Percentiles rank a stretch among this genome's conserved stretches.
These are phyloP conservation scores for Anticlea derivata DNA, from an alignment of 2,888 invertebrate genomes.

Conservation along the genomic window DNA sequence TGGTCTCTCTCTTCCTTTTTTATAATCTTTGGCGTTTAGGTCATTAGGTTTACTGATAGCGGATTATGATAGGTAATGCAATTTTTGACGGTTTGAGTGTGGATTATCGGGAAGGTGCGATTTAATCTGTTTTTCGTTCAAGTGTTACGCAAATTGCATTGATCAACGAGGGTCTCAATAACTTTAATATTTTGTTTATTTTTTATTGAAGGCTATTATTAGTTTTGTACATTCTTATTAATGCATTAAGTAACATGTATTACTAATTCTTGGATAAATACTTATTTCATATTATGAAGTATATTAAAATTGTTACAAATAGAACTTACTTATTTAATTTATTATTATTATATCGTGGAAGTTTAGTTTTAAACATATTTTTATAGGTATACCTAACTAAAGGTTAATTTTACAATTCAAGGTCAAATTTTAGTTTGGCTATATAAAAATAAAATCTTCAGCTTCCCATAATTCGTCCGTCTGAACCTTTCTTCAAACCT, in stretches of 20 bases:
- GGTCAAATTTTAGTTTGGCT: too few species aligned
- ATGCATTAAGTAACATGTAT: too few species aligned
- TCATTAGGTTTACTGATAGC: constrained; percentile 57
- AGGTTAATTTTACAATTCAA: too few species aligned
- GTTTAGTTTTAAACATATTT: too few species aligned
- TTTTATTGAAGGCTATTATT: neutral
- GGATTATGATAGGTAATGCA: constrained; percentile 33
- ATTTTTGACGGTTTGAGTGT: constrained; percentile 25
- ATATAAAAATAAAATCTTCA: too few species aligned
- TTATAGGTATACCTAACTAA: too few species aligned
- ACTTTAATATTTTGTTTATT: neutral
- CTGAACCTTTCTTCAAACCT: neutral
- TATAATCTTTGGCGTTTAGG: constrained; percentile 49
- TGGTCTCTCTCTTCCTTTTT: constrained; percentile 60
- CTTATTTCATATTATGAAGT: too few species aligned
- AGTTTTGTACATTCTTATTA: too few species aligned
- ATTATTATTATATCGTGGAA: too few species aligned
- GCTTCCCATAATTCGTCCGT: neutral
- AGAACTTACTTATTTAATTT: too few species aligned
- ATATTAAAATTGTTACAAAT: too few species aligned
- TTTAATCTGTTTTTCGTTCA: constrained; percentile 19
- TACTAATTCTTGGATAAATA: too few species aligned
- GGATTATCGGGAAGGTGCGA: constrained; percentile 15
- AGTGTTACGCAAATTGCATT: constrained; percentile 11
- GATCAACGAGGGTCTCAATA: neutral